These are phyloP conservation scores for Cotesia glomerata DNA, from an alignment of 1,140 invertebrate genomes.

Conservation along the genomic window DNA sequence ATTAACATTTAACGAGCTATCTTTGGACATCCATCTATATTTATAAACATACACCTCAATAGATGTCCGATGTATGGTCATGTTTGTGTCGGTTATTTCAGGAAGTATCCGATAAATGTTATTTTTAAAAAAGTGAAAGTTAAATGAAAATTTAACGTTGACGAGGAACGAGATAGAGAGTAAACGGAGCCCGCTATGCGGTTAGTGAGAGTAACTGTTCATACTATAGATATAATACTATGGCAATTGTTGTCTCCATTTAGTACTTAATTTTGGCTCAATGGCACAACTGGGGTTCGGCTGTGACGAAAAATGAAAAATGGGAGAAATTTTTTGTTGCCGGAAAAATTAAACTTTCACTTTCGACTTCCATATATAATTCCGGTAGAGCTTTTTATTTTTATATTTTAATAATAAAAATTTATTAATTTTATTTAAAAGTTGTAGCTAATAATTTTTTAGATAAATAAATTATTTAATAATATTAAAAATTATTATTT, in stretches of 20 bases:
- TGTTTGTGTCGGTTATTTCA: too few relatives aligned
- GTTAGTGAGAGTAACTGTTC: too few relatives aligned
- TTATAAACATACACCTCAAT: too few relatives aligned
- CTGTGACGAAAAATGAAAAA: constrained; percentile 43
- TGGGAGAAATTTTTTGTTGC: constrained; percentile 40
- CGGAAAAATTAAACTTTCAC: constrained; percentile 33
- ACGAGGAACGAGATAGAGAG: neutral
- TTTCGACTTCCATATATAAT: neutral
- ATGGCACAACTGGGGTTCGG: neutral
- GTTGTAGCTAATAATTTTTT: too few relatives aligned
- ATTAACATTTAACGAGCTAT: constrained; percentile 6
- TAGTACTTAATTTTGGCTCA: too few relatives aligned
- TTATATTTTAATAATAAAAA: neutral
- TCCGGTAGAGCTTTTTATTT: neutral
- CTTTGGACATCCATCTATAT: too few relatives aligned
- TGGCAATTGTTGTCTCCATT: too few relatives aligned
- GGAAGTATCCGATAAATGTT: neutral
- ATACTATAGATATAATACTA: neutral
- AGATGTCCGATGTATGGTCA: too few relatives aligned
- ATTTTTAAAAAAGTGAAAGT: neutral
- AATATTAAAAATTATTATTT: too few relatives aligned
- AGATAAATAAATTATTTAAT: too few relatives aligned
- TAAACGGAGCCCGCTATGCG: neutral
- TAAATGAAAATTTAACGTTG: neutral
- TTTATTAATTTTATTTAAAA: neutral